These are phyloP conservation scores for Byasa hedistus DNA, from an alignment of 2,888 invertebrate genomes.

Conservation along the genomic window DNA sequence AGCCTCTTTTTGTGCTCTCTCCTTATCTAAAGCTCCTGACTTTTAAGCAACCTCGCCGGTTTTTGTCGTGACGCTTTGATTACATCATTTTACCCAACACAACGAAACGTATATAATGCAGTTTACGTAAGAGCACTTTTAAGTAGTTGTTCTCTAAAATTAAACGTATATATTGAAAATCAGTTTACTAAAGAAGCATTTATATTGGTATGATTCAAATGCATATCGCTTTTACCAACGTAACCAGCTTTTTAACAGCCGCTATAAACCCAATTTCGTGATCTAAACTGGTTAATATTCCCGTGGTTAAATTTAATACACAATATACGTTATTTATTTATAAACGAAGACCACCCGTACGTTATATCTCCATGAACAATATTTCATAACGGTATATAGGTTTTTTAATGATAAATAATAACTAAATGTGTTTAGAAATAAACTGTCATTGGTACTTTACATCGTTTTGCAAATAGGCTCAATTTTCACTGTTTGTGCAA, in stretches of 20 bases:
- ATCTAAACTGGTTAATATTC: slow-evolving; percentile 43
- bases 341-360: slow-evolving; percentile 45
- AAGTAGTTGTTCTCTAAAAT: background rate
- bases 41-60: slow-evolving; percentile 11
- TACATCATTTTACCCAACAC: slow-evolving; percentile 1
- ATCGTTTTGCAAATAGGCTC: background rate
- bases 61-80: slow-evolving; percentile 4
- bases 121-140: background rate
- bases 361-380: background rate
- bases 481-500: background rate
- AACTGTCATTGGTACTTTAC: no score
- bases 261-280: slow-evolving; percentile 54
- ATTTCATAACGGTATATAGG: no score
- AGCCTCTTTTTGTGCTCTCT: slow-evolving; percentile 1
- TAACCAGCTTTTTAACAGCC: slow-evolving; percentile 39
- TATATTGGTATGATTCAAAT: slow-evolving; percentile 34
- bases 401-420: no score
- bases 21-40: slow-evolving; percentile 12
- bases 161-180: no score
- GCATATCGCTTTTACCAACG: slow-evolving; percentile 37
- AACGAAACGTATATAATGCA: background rate
- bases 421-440: no score
- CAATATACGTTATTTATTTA: slow-evolving; percentile 46
- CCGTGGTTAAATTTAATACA: slow-evolving; percentile 48
- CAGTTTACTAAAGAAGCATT: background rate